Base-by-base conservation (phyloP, 2,113 vertebrate genomes). In the Pomatorhinus ruficollis region DNA sequence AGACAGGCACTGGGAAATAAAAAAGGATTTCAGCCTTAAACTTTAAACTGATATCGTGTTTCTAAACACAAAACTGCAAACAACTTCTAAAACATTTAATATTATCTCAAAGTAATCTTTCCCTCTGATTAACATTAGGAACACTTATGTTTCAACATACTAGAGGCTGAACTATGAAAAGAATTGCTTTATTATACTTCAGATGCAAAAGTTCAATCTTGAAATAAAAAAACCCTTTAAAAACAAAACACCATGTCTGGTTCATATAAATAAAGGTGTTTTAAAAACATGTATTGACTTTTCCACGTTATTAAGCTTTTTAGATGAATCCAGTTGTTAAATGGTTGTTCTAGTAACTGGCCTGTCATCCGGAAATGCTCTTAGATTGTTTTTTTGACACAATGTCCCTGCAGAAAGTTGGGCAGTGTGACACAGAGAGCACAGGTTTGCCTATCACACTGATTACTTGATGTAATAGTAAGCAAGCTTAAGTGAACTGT, bases 401-500 rank as follows among this genome's bases (percentile, higher is more conserved):
- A 83, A 89, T 97, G 93, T 96, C 97, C 93, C 93, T 95, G 87
- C 92, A 95, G 93, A 98, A 97, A 97, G 85, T 97, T 97, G 97
- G 97, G 92, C 81, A 90, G 95, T 88, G 95, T 95, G 96, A 97
- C 97, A 98, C 83, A 93, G 93, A 95, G 97, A 97, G 95, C 97
- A 97, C 84, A 95, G 98, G 98, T 98, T 95, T 98, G 97, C 97
- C 98, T 98, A 98, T 98, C 95, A 98, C 96, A 44, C 97, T 98
- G 98, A 99, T 99, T 99, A 98, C 98, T 98, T 98, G 98, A 98
- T 98, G 97, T 97, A 98, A 98, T 98, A 98, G 98, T 98, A 98
- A 98, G 98, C 98, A 98, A 98, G 98, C 98, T 98, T 98, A 99
- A 99, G 98, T 98, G 98, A 99, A 99, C 99, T 99, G 98, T 98